phyloP scores from a whole-genome alignment of 2,888 invertebrate species.

The Ornithoptera alexandrae region DNA sequence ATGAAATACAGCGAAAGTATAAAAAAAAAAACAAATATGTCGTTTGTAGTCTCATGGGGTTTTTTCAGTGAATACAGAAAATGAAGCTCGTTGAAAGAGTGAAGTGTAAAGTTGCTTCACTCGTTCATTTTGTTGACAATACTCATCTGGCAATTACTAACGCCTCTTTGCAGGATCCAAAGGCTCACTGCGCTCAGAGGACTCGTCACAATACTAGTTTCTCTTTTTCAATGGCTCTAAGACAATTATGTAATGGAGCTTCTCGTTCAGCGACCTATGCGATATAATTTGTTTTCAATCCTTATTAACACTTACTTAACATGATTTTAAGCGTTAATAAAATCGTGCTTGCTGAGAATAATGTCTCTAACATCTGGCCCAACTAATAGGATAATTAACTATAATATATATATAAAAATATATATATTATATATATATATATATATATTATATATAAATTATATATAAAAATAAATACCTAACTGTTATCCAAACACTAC shows the following conservation, averaged over 20 bases:
- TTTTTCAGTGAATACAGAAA: not conserved
- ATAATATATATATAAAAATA: too few species aligned
- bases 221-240: slow-evolving; percentile 13
- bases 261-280: not conserved
- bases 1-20: not conserved
- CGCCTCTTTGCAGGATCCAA: slow-evolving; percentile 6
- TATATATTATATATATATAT: too few species aligned
- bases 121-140: slow-evolving; percentile 16
- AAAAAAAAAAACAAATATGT: not conserved
- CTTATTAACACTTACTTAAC: not conserved
- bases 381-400: too few species aligned
- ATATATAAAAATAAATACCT: too few species aligned
- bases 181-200: slow-evolving; percentile 4
- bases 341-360: too few species aligned
- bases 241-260: slow-evolving; percentile 9
- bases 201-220: slow-evolving; percentile 4
- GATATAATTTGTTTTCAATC: not conserved
- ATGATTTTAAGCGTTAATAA: not conserved
- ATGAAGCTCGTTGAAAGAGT: not conserved
- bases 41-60: not conserved
- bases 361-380: too few species aligned
- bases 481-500: too few species aligned
- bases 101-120: slow-evolving; percentile 11
- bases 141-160: slow-evolving; percentile 20
- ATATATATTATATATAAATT: too few species aligned